Evolutionary conservation across 1,140 invertebrate genomes (phyloP).

Genomic region (Bombus superbus): DNA sequence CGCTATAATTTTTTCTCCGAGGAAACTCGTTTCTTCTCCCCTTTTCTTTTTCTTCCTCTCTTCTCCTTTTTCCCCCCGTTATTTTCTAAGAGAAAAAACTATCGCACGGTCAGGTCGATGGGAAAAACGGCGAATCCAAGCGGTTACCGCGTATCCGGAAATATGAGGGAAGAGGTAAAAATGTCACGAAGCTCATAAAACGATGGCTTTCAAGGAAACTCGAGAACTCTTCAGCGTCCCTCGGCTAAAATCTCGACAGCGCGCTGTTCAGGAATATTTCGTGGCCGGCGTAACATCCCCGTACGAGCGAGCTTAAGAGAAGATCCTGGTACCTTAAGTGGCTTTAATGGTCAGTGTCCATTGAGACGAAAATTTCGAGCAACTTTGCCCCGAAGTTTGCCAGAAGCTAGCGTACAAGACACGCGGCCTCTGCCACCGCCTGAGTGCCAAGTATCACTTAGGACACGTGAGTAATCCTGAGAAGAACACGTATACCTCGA

Average conservation of each 20-base stretch:
- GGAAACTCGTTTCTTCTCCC: background rate
- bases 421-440: slow-evolving; percentile 8
- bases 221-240: background rate
- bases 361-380: slow-evolving; percentile 61
- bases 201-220: slow-evolving; percentile 20
- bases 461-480: slow-evolving; percentile 50
- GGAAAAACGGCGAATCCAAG: background rate
- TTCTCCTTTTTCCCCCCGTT: background rate
- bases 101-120: slow-evolving; percentile 2
- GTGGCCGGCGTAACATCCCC: slow-evolving; percentile 14
- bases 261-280: slow-evolving; percentile 34
- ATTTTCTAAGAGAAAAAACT: background rate
- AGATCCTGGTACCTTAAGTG: slow-evolving; percentile 50
- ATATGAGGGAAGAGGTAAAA: slow-evolving; percentile 15
- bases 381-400: slow-evolving; percentile 54
- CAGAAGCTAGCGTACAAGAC: slow-evolving; percentile 34
- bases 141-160: background rate
- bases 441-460: slow-evolving; percentile 48
- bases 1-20: background rate
- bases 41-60: too few relatives aligned
- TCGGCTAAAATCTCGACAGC: slow-evolving; percentile 16
- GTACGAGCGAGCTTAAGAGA: slow-evolving; percentile 26
- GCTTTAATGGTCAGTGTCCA: slow-evolving; percentile 53
- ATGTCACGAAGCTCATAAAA: slow-evolving; percentile 10
- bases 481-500: slow-evolving; percentile 21